Evolutionary conservation across 2,113 vertebrate genomes (phyloP), one percentile per base, ranked within the genome.

Genomic region (Hydrolagus affinis): DNA sequence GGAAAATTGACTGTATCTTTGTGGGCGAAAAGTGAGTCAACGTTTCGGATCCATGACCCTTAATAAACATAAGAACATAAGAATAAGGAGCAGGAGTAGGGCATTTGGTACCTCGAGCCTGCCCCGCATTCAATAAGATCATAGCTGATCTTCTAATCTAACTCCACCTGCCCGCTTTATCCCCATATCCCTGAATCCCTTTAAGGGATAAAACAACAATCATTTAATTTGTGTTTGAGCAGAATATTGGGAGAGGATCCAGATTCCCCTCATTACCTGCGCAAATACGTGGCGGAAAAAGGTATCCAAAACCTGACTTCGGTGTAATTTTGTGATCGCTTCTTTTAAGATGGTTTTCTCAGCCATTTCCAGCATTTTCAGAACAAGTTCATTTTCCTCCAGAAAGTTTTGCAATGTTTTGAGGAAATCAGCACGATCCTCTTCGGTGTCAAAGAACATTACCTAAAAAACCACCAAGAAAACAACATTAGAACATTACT

Each of bases 231-330:
- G 21, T 7, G 2, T 44, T 56, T 10, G 19, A 3, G 73, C 19
- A 44, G 32, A 17, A 57, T 21, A 3, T 23, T 17, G 8, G 25
- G 17, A 15, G 23, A 28, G 8, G 12, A 4, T 12, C 57, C 76
- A 78, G 10, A 12, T 28, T 62, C 30, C 32, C 75, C 28, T 21
- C 70, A 76, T n/a, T 89, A 97, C 98, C 95, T 97, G 94, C 70
- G 95, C 93, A 91, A 99, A 98, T 11, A 97, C 94, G 1, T 97
- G 95, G 85, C 96, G 94, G 87, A 99, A 98, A 92, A 99, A 99
- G 17, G 92, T 95, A 87, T 99, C 97, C 89, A 99, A 92, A 86
- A 97, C 96, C 88, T 93, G 88, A 86, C 91, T 95, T 86, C 98
- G 93, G 88, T 97, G 94, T 86, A 96, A 91, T 90, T 92, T 95